Percentiles rank a stretch among this genome's conserved stretches.
Evolutionary conservation across 2,113 vertebrate genomes (phyloP).

Genomic region (Rhinopomastus cyanomelas): DNA sequence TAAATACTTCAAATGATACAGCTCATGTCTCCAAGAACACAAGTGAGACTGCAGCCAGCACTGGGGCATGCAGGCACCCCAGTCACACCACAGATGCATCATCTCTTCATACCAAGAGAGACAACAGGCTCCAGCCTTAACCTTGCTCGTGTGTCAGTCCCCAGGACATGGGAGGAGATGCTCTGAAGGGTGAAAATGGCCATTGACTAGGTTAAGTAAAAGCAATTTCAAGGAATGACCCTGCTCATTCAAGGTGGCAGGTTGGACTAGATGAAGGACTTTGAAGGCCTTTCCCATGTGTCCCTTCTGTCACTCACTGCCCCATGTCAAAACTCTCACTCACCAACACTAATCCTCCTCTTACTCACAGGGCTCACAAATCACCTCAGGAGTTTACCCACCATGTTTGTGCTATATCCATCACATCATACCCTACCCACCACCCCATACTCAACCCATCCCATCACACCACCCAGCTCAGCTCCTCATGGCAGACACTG

Average conservation of each 20-base stretch:
- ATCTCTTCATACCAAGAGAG: background rate
- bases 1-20: background rate
- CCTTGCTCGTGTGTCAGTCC: background rate
- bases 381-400: constrained; percentile 48
- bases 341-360: constrained; percentile 29
- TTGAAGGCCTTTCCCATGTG: too few species aligned
- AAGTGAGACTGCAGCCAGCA: background rate
- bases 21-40: background rate
- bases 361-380: constrained; percentile 16
- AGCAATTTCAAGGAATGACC: background rate
- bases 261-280: too few species aligned
- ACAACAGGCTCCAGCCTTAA: background rate
- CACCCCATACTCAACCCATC: background rate
- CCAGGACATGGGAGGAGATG: background rate
- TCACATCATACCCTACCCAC: constrained; percentile 12
- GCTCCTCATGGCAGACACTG: background rate
- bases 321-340: background rate
- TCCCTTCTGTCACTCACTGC: background rate
- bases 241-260: too few species aligned
- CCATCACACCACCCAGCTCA: background rate
- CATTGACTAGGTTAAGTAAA: background rate
- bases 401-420: constrained; percentile 40
- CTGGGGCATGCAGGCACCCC: background rate
- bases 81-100: background rate
- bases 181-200: background rate